These are phyloP conservation scores for Paracentrotus lividus DNA, from an alignment of 53 echinoderm and acorn worm species.

Conservation along the genomic window DNA sequence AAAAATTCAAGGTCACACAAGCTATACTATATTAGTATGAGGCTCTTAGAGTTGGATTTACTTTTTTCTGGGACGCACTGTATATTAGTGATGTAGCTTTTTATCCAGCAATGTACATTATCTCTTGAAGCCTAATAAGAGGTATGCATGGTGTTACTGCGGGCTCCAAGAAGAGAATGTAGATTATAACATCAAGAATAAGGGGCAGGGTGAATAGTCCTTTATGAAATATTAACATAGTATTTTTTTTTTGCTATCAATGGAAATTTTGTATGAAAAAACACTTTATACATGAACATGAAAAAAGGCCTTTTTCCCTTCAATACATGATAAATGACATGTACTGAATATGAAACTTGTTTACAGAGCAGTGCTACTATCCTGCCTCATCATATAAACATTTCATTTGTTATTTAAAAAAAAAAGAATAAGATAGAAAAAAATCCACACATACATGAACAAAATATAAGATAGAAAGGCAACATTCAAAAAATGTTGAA, in stretches of 20 bases:
- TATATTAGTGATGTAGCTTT: neutral
- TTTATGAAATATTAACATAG: constrained; percentile 63
- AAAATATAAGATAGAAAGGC: constrained; percentile 53
- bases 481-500: constrained; percentile 40
- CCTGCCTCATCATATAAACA: constrained; percentile 63
- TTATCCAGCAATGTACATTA: neutral
- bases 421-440: constrained; percentile 55
- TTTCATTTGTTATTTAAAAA: constrained; percentile 11
- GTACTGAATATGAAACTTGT: constrained; percentile 37
- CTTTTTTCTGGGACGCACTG: no score
- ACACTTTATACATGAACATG: constrained; percentile 72
- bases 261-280: constrained; percentile 71
- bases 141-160: neutral
- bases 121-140: neutral
- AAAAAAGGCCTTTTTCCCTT: constrained; percentile 67
- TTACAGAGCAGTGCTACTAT: constrained; percentile 59
- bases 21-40: no score
- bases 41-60: no score
- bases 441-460: constrained; percentile 47
- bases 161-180: neutral
- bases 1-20: no score
- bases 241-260: constrained; percentile 47
- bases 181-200: neutral
- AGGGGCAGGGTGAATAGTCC: constrained; percentile 39
- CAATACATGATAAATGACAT: constrained; percentile 59